Base-by-base conservation (phyloP, 2,888 invertebrate species). In the Euplexia lucipara region DNA sequence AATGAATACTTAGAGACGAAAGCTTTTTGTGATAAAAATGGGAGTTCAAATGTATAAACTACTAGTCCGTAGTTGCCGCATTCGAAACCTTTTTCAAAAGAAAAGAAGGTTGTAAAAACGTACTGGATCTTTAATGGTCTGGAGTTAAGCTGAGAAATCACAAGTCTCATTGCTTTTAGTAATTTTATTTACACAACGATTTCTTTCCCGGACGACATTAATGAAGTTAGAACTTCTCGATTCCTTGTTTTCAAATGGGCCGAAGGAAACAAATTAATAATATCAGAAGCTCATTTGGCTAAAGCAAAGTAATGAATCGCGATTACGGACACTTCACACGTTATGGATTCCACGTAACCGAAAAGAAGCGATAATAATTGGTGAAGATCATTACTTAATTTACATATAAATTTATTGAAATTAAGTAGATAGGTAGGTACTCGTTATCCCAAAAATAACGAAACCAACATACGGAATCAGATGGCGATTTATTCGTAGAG, bases 191-290 rank as follows among this genome's bases (percentile, higher is more conserved):
- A 62, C 30, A 48, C 69, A 69, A 63, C 64, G 57, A 52, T 66
- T 64, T 41, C 70, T 78, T 77, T 74, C 75, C 63, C 70, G 48
- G 62, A 73, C 68, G 65, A 67, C 45, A 52, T 63, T 58, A 66
- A 63, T 64, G 34, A 61, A 47, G 8, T 53, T 44, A 59, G 18
- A 22, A 20, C 59, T 70, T 74, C 62, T 58, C 41, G 37, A 26
- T 9, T 16, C 34, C 16, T 52, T 32, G 12, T 20, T 48, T 32
- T 54, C 53, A 52, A 22, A 59, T 35, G 14, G 12, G n/a, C 18
- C 4, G 6, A 0, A 37, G 8, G 14, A 42, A 35, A 3, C 44
- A 37, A 26, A 59, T 18, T 4, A 34, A 18, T 37, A 39, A 16
- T 34, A 20, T 12, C 16, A 35, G 2, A 26, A 16, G 7, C 20